phyloP scores from a whole-genome alignment of 2,888 invertebrate species.

The Kryphioiulus occultus region DNA sequence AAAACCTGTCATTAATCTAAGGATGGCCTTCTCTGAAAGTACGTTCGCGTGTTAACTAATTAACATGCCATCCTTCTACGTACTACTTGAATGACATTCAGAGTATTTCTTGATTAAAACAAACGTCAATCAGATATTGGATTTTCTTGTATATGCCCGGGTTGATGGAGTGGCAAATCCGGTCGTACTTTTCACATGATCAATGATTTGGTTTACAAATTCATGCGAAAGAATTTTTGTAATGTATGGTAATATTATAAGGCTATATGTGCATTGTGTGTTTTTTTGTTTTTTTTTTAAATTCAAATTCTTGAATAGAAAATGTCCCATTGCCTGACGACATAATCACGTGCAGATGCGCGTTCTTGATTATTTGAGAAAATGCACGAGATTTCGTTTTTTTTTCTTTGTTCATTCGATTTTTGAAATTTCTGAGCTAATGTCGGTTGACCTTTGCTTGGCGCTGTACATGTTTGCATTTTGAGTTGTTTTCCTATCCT shows the following conservation, averaged over 20 bases:
- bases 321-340: no score
- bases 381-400: background rate
- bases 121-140: no score
- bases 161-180: no score
- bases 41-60: background rate
- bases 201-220: no score
- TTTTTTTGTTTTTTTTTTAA: no score
- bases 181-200: no score
- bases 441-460: background rate
- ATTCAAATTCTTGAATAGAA: no score
- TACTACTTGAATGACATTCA: background rate
- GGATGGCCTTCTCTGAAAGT: background rate
- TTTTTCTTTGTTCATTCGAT: background rate
- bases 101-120: background rate
- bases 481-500: background rate
- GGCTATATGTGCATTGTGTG: no score
- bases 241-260: no score
- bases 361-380: background rate
- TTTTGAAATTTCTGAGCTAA: background rate
- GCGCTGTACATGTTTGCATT: background rate
- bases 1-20: conserved; percentile 21
- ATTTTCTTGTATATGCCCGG: no score
- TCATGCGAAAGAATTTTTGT: no score
- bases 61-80: background rate
- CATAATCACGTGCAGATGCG: background rate